Evolutionary conservation across 2,797 vertebrate species (phyloP), one percentile per base, ranked within the genome.

Genomic region (Cetoscarus ocellatus): DNA sequence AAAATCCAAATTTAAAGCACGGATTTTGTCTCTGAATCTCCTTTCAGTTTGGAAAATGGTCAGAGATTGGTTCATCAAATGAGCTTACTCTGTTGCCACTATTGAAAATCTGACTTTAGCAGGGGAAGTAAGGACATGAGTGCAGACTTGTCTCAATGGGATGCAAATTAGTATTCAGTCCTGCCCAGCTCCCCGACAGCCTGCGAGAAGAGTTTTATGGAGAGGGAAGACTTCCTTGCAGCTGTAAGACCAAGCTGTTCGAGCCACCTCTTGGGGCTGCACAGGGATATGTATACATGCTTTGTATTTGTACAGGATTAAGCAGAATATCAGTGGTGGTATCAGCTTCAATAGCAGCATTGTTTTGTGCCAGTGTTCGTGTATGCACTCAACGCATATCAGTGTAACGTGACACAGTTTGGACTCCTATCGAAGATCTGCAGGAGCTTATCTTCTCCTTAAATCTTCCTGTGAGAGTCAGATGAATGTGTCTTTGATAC

Each of bases 161-260:
- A 52, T 63, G 35, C 45, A 71, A 80, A 80, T 83, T 39, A 52
- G 75, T 78, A 73, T 81, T 86, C 70, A 48, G 9, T 60, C 65
- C 57, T 34, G 57, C 53, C 61, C 63, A 44, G 57, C 59, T 86
- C 56, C 62, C 71, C 73, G 63, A 75, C 70, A 62, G 0, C 59
- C 67, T 76, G 45, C 73, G 38, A 48, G 56, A 64, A 44, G 70
- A 62, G 67, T 59, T 69, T 79, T 79, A 54, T 60, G 68, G 35
- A 56, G 51, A 48, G 51, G 54, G 35, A 38, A 66, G 61, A 63
- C 53, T 48, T 72, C 52, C 66, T 70, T 48, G 65, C 64, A 78
- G 74, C 78, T 79, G 61, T 59, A 60, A 68, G 52, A 62, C 43
- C 50, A 76, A 62, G 45, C 72, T 69, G 61, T 67, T 61, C 48